Conservation (phyloP, 2,888 invertebrate species). For the Cryptosula pallasiana region DNA sequence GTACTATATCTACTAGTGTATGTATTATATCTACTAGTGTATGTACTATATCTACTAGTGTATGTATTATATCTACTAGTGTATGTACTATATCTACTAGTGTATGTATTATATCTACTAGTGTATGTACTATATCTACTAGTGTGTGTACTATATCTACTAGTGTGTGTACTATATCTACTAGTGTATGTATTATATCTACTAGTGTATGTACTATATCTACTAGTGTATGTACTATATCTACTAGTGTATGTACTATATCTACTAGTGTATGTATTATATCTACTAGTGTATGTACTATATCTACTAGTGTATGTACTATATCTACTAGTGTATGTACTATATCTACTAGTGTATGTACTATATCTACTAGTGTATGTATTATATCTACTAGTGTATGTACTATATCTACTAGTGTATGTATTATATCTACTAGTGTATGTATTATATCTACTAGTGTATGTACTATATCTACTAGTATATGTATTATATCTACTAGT, state of each 20-base stretch:
- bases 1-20: too few species aligned
- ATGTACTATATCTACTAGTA: conserved; percentile 82
- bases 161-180: background rate
- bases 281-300: background rate
- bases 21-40: conserved; percentile 80
- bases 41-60: background rate
- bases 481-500: conserved; percentile 4
- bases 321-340: background rate
- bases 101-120: conserved; percentile 89
- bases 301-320: background rate
- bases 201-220: conserved; percentile 58
- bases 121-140: conserved; percentile 31
- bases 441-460: too few species aligned
- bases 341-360: background rate
- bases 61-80: background rate
- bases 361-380: too few species aligned
- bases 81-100: background rate
- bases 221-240: background rate
- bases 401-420: background rate
- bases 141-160: background rate
- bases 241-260: background rate
- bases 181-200: conserved; percentile 87
- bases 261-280: too few species aligned
- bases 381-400: conserved; percentile 73
- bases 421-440: background rate